A percentile compares a stretch with the other conserved stretches of the same genome.
These are phyloP conservation scores for Brotula barbata DNA, from an alignment of 2,797 vertebrate species.

Conservation along the genomic window DNA sequence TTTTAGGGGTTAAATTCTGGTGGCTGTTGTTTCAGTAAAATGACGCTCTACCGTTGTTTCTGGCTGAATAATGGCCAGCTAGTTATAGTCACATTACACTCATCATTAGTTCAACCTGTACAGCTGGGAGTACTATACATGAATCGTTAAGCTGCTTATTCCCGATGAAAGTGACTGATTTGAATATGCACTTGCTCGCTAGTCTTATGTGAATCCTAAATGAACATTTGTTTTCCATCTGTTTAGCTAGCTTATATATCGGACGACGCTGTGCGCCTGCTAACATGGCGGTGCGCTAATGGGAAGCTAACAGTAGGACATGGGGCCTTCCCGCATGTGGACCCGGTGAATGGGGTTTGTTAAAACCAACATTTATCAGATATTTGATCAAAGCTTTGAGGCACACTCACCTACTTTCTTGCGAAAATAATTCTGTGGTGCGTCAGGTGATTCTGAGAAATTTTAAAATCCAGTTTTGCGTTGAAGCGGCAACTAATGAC, in stretches of 20 bases:
- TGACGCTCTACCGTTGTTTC: too few relatives aligned
- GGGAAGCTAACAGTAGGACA: conserved; percentile 47
- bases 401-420: conserved; percentile 64
- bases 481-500: conserved; percentile 31
- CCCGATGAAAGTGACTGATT: too few relatives aligned
- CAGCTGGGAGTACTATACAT: too few relatives aligned
- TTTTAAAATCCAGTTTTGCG: conserved; percentile 74
- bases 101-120: too few relatives aligned
- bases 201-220: too few relatives aligned
- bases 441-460: conserved; percentile 3
- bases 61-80: too few relatives aligned
- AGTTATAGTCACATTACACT: too few relatives aligned
- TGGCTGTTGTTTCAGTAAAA: too few relatives aligned
- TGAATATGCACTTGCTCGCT: too few relatives aligned
- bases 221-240: background rate
- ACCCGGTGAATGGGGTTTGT: background rate
- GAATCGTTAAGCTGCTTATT: too few relatives aligned
- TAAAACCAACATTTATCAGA: rapidly evolving
- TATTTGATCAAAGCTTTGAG: rapidly evolving
- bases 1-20: too few relatives aligned
- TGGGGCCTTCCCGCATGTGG: conserved; percentile 37
- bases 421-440: conserved; percentile 12
- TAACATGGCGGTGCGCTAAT: conserved; percentile 24
- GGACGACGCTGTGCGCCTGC: background rate
- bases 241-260: background rate